phyloP scores from a whole-genome alignment of 2,888 invertebrate genomes.

The Mantis religiosa region DNA sequence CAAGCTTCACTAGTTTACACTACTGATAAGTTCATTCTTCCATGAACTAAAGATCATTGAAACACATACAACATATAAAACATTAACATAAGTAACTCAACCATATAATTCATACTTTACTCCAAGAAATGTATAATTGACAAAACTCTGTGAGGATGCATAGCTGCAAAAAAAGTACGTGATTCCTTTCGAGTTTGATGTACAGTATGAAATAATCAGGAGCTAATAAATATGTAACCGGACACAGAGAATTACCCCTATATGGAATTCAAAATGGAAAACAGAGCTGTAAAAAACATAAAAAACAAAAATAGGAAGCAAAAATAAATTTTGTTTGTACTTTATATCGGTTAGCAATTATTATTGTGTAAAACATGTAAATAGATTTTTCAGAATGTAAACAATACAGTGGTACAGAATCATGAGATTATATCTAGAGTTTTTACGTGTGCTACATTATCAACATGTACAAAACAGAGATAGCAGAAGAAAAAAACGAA shows the following conservation, averaged over 20 bases:
- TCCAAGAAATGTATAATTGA: background rate
- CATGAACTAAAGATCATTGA: background rate
- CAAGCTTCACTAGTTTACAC: background rate
- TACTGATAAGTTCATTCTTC: background rate
- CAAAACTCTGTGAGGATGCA: background rate
- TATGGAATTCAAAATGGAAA: background rate
- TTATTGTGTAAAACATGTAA: background rate
- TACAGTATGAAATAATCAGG: background rate
- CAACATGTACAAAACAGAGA: background rate
- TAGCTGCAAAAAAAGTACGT: background rate
- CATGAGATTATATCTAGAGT: background rate
- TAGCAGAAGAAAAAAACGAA: background rate
- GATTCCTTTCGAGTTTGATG: background rate
- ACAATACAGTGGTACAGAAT: background rate
- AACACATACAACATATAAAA: background rate
- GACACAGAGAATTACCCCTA: background rate
- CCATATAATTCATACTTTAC: background rate
- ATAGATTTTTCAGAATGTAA: constrained; percentile 2
- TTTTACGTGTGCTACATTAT: background rate
- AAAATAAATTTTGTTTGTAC: background rate
- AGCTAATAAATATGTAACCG: background rate
- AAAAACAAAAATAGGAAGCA: background rate
- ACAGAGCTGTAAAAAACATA: background rate
- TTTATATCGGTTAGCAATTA: background rate
- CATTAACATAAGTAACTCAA: background rate